phyloP scores from a whole-genome alignment of 2,113 vertebrate species.

The Crotalus helleri region DNA sequence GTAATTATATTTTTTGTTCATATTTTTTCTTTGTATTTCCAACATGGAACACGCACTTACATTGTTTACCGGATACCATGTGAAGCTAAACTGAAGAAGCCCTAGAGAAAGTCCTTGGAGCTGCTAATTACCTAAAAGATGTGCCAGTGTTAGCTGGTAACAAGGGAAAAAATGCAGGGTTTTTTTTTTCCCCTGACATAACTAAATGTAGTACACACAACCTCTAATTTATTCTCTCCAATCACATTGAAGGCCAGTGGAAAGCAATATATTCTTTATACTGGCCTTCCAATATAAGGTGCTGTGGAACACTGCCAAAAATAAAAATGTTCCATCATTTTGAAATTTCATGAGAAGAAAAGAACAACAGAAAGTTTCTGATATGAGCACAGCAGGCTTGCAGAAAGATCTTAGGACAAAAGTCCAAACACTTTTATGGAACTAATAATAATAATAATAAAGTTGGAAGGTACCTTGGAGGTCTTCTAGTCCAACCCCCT shows the following conservation, averaged over 20 bases:
- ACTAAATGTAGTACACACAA: background rate
- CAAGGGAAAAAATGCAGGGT: background rate
- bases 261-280: background rate
- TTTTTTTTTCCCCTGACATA: background rate
- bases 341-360: background rate
- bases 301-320: background rate
- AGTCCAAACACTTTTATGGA: background rate
- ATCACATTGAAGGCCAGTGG: background rate
- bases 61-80: background rate
- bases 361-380: background rate
- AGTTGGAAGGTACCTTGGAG: no score
- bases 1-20: background rate
- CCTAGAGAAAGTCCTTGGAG: background rate
- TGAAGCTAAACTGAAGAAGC: conserved; percentile 10
- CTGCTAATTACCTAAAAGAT: conserved; percentile 3
- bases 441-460: no score
- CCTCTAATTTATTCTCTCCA: background rate
- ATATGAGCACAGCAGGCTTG: background rate
- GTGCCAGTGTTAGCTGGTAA: conserved; percentile 22
- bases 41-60: background rate
- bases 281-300: background rate
- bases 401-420: background rate
- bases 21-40: background rate
- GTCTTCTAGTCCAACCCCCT: no score
- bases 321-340: background rate